Evolutionary conservation across 2,888 invertebrate genomes (phyloP), one percentile per base, ranked within the genome.

Genomic region (Cephus pygmeus): DNA sequence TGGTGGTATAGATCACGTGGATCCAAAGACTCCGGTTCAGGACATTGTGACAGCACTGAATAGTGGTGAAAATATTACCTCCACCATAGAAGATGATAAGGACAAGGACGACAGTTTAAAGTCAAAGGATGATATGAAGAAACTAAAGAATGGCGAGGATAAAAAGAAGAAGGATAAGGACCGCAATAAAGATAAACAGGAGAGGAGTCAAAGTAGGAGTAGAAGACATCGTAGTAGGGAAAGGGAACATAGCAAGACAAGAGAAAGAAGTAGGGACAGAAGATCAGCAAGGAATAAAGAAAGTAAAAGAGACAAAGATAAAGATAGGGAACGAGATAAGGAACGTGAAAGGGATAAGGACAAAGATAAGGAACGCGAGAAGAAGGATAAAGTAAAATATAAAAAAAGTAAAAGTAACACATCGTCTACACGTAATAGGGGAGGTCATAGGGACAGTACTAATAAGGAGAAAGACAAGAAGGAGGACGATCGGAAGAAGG

Each of bases 1-100:
- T 34, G 88, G 90, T 76, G 80, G 85, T 82, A 91, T 95, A 75
- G 94, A 94, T 85, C 93, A 93, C 11, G 88, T 90, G 11, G 91
- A 90, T 83, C 89, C 89, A 0, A 93, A 94, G 87, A 94, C 95
- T 4, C 93, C 95, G 0, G 94, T 95, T 0, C 95, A 95, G 84
- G 95, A 95, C 88, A 93, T 95, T 23, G 95, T 95, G 0, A 92
- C 93, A 0, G 94, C 93, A 3, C 87, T 95, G 15, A 95, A 95
- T 86, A 94, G 89, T 74, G 86, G 88, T 31, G 85, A 88, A 9
- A 85, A 82, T 23, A 85, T 87, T 76, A 83, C 81, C 3, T 86
- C 87, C 12, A 82, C 81, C 4, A 86, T 84, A 3, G 83, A 84
- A 0, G 88, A 88, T 36, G 81, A 83, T 15, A 80, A 79, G 11